These are phyloP conservation scores for Dilophus febrilis DNA, from an alignment of 2,888 invertebrate genomes.

Conservation along the genomic window DNA sequence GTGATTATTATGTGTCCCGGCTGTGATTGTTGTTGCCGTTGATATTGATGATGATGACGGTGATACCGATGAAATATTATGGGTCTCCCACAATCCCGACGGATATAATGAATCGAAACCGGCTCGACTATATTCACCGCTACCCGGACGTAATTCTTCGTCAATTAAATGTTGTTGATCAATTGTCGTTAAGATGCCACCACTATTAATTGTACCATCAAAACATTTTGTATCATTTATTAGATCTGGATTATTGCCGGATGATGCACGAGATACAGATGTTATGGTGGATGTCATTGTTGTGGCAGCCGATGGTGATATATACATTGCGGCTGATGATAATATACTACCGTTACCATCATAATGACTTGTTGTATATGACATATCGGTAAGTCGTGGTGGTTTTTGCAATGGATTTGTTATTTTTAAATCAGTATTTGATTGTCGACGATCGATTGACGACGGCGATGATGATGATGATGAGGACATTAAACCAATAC, in stretches of 20 bases:
- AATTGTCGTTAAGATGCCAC: slow-evolving; percentile 36
- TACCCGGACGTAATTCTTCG: slow-evolving; percentile 38
- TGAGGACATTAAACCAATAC: too few species aligned
- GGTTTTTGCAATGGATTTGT: slow-evolving; percentile 55
- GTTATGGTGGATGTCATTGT: slow-evolving; percentile 54
- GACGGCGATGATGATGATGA: slow-evolving; percentile 12
- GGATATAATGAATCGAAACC: slow-evolving; percentile 61
- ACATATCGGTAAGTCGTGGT: slow-evolving; percentile 46
- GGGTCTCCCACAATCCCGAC: slow-evolving; percentile 60
- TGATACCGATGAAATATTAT: slow-evolving; percentile 19
- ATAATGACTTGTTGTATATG: slow-evolving; percentile 50
- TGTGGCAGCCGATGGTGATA: slow-evolving; percentile 51
- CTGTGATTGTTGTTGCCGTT: slow-evolving; percentile 5
- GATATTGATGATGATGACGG: slow-evolving; percentile 16
- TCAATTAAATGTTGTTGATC: slow-evolving; percentile 21
- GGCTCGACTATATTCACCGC: slow-evolving; percentile 63
- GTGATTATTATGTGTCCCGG: too few species aligned
- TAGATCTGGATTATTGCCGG: slow-evolving; percentile 67
- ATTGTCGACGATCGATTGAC: slow-evolving; percentile 20
- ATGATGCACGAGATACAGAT: slow-evolving; percentile 39
- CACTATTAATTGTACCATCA: slow-evolving; percentile 28
- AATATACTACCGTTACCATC: slow-evolving; percentile 49
- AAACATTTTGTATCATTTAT: slow-evolving; percentile 56
- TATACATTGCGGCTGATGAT: slow-evolving; percentile 46
- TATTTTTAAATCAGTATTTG: slow-evolving; percentile 29